Base-by-base conservation (phyloP, 2,888 invertebrate genomes). In the Epiblema foenella region DNA sequence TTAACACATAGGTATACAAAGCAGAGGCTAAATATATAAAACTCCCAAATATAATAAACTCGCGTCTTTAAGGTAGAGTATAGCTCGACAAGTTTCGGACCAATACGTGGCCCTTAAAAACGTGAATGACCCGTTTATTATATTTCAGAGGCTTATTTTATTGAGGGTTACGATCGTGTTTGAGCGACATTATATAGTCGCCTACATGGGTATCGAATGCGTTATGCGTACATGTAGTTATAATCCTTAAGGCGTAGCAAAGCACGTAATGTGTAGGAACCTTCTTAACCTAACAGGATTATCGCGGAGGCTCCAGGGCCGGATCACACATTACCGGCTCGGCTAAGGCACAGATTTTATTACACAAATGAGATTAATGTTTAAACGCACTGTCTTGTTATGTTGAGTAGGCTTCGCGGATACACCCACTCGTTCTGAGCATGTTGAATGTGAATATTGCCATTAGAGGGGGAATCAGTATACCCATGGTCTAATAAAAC, bases 231-330 rank as follows among this genome's bases (percentile, higher is more conserved):
- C 84, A 86, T 83, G 88, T 86, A 89, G 92, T 91, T 93, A 92
- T 95, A 95, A 95, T 95, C 95, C 94, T 93, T 94, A 95, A 95
- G 95, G 94, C 95, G 94, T 89, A 93, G 93, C 94, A 94, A 94
- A 95, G 94, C 95, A 94, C 93, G 94, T 95, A 95, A 95, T 95
- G 95, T 95, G 95, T 94, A 94, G 95, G 95, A 95, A 95, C 95
- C 95, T 95, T 95, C 95, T 95, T 95, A 95, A 94, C 94, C 95
- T 95, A 95, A 95, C 95, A 95, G 94, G 95, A 95, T 95, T 95
- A 95, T 94, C 95, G 90, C 88, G 94, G 94, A 94, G 94, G 94
- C 89, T 91, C 92, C 93, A 93, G 93, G 94, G 94, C 89, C 94
- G 93, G 94, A 93, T 93, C 91, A 90, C 88, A 88, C 87, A 86